A percentile compares a stretch with the other conserved stretches of the same genome.
These are phyloP conservation scores for Brachionus rotundiformis DNA, from an alignment of 1,140 invertebrate genomes.

Conservation along the genomic window DNA sequence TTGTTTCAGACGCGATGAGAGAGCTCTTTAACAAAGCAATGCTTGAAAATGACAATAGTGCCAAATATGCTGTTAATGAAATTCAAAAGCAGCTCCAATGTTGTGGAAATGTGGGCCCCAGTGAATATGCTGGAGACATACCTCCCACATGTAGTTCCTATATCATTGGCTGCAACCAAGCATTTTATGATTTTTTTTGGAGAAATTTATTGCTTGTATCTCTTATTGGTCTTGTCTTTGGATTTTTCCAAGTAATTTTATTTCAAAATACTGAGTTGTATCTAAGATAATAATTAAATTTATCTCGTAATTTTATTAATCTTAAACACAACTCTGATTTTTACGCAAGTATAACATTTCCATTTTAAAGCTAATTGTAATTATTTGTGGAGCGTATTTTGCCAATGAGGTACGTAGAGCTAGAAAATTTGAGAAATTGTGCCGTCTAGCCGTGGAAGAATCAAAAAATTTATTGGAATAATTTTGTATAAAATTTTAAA, in stretches of 20 bases:
- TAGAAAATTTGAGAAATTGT: constrained; percentile 22
- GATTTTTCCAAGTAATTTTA: constrained; percentile 26
- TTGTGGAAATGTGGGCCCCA: constrained; percentile 51
- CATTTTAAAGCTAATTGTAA: constrained; percentile 19
- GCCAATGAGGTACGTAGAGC: constrained; percentile 32
- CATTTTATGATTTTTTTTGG: constrained; percentile 47
- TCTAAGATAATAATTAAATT: no score
- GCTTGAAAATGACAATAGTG: constrained; percentile 28
- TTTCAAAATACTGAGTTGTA: not conserved
- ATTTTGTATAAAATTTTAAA: constrained; percentile 1
- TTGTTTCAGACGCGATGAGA: constrained; percentile 52
- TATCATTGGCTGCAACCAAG: constrained; percentile 37
- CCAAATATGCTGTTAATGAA: constrained; percentile 43
- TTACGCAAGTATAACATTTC: no score
- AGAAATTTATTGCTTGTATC: constrained; percentile 23
- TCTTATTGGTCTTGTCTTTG: constrained; percentile 28
- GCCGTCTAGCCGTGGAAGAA: not conserved
- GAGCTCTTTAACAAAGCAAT: constrained; percentile 33
- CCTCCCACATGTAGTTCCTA: constrained; percentile 30
- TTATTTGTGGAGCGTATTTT: constrained; percentile 35
- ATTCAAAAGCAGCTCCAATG: constrained; percentile 52
- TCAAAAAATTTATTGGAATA: not conserved
- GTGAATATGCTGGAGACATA: constrained; percentile 47
- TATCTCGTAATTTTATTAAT: no score
- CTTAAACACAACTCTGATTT: no score